Percentiles rank a stretch among this genome's conserved stretches.
phyloP scores from a whole-genome alignment of 2,888 invertebrate genomes.

The Chalcosyrphus nemorum region DNA sequence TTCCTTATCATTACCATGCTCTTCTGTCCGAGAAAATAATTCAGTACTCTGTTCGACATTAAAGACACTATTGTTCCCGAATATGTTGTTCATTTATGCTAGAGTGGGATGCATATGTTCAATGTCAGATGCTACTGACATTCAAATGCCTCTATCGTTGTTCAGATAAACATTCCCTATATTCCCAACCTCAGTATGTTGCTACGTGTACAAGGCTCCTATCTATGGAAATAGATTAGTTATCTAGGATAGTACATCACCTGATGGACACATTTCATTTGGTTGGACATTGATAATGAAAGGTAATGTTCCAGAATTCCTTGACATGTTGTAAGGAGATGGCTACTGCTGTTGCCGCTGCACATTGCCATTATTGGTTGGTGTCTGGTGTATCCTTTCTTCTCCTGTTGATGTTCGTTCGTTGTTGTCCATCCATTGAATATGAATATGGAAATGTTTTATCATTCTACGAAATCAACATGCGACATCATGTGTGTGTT shows the following conservation, averaged over 20 bases:
- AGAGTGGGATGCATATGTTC: background rate
- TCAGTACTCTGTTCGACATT: conserved; percentile 3
- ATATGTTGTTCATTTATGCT: conserved; percentile 1
- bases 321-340: conserved; percentile 3
- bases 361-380: background rate
- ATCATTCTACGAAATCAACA: conserved; percentile 58
- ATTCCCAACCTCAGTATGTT: background rate
- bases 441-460: conserved; percentile 64
- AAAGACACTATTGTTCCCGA: background rate
- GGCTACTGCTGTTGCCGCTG: background rate
- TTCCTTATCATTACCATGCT: background rate
- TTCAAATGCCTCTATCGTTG: conserved; percentile 20
- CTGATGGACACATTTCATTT: conserved; percentile 52
- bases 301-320: conserved; percentile 56
- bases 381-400: background rate
- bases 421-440: conserved; percentile 36
- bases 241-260: conserved; percentile 20
- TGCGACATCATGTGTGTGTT: conserved; percentile 39
- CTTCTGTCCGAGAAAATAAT: background rate
- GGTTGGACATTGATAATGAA: conserved; percentile 55
- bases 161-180: conserved; percentile 22
- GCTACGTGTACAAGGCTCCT: background rate
- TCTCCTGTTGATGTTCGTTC: background rate
- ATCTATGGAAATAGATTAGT: conserved; percentile 16
- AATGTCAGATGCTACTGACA: conserved; percentile 22